Base-by-base conservation (phyloP, 2,888 invertebrate genomes). In the Drosophila nr. fundita region DNA sequence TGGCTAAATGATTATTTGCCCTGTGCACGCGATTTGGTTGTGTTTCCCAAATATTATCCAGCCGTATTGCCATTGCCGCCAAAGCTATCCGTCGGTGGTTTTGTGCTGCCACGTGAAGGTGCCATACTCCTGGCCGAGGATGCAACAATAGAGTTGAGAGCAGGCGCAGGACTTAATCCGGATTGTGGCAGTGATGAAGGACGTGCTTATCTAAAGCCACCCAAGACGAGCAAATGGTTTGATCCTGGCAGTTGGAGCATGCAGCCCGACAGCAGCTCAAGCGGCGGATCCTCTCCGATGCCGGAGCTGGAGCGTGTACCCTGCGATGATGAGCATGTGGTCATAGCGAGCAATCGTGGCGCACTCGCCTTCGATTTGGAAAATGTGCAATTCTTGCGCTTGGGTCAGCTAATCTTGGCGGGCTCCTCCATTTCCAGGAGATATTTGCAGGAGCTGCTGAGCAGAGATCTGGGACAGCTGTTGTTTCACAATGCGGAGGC, bases 291-390 rank as follows among this genome's bases (percentile, higher is more conserved):
- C 11, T 50, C 53, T 4, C 49, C 50, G 34, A n/a, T 87, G 21
- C 91, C 93, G 1, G 89, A 93, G 42, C 70, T 92, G 54, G 91
- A 92, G 10, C 83, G 86, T 15, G 89, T 93, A 32, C 93, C 93
- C 2, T 93, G 93, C 68, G 91, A 90, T 34, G 91, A 91, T 73
- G 93, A 93, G 68, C 76, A 83, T 10, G 91, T 92, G 4, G 80
- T 90, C 13, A 90, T 93, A 34, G 68, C 84, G 21, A 78, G 80
- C 7, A 67, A 69, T 6, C 77, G 75, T 21, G 91, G 90, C 0
- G 70, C 91, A 1, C 52, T 92, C 15, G 71, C 91, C 1, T 87
- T 93, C 11, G 92, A 93, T 80, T 75, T 93, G 61, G 91, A 92
- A 45, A 83, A 92, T 66, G 79, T 89, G 8, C 75, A 83, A n/a